Evolutionary conservation across 92 coral and sea anemone genomes (phyloP), one percentile per base, ranked within the genome.

Genomic region (Bergia puertoricense): DNA sequence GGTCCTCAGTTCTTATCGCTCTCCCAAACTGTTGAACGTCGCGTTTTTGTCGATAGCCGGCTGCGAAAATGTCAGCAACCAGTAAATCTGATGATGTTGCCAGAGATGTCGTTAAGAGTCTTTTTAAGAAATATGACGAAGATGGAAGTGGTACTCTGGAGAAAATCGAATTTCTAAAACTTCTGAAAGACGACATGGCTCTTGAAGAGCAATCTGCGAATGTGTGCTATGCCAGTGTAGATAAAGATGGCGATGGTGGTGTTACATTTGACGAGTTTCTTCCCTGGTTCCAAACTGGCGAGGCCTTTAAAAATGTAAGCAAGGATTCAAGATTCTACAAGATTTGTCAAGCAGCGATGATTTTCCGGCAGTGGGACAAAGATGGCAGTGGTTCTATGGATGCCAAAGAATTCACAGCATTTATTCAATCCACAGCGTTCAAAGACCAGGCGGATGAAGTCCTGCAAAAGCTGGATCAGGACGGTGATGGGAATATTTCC

Each of bases 401-500:
- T 20, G 87, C 82, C 39, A 91, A 95, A 0, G 99, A 96, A 74
- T 91, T 96, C 88, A 91, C 89, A 65, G 73, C 89, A 48, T 85
- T 96, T 78, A 81, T 96, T 91, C 57, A 69, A 20, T 89, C 95
- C 57, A 74, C 92, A 10, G 87, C 85, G 16, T 84, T 45, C 69
- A 48, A 85, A 68, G 74, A 77, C 69, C 84, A 90, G 48, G 79
- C 84, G 23, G 92, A 93, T 74, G 88, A 62, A 54, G 92, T 95
- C 0, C 54, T 91, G 76, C 66, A 85, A 74, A n/a, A 50, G 6
- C 91, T 96, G 81, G 99, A 96, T 82, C 89, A 89, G 44, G 96
- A 93, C 78, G 99, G 98, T 0, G 94, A 96, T 86, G 99, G 98
- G 7, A 91, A 93, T 72, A 91, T 96, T 78, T 96, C 99, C 22